Evolutionary conservation across 2,888 invertebrate species (phyloP).

Genomic region (Cantharis rustica): DNA sequence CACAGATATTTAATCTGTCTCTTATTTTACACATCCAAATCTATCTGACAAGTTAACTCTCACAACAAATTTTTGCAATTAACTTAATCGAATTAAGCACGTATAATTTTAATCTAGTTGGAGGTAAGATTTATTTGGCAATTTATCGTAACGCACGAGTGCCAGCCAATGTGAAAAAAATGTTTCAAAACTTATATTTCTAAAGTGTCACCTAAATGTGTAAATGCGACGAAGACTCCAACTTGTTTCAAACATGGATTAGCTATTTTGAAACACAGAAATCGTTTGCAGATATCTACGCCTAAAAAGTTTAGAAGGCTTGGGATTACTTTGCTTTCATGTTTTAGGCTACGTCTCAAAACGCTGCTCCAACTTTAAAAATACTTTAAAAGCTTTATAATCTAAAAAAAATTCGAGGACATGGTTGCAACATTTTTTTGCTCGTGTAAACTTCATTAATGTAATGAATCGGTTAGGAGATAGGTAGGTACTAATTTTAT

Average conservation of each 20-base stretch:
- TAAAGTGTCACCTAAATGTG: conserved; percentile 37
- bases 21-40: conserved; percentile 23
- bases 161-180: conserved; percentile 16
- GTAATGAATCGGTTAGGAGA: not conserved
- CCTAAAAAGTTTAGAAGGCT: conserved; percentile 35
- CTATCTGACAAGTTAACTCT: conserved; percentile 5
- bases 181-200: conserved; percentile 31
- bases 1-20: conserved; percentile 39
- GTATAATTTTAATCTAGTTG: conserved; percentile 3
- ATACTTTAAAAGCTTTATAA: conserved; percentile 28
- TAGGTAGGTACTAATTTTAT: not conserved
- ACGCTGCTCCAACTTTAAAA: conserved; percentile 13
- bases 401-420: conserved; percentile 2
- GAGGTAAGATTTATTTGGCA: not conserved
- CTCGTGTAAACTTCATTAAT: not conserved
- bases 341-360: conserved; percentile 16
- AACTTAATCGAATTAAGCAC: not conserved
- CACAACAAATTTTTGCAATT: not conserved
- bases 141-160: not conserved
- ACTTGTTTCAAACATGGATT: conserved; percentile 40
- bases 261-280: conserved; percentile 42
- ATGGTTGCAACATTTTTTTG: not conserved
- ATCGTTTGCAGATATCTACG: conserved; percentile 36
- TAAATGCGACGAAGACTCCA: conserved; percentile 36
- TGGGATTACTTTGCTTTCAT: conserved; percentile 37